A percentile compares a stretch with the other conserved stretches of the same genome.
phyloP scores from a whole-genome alignment of 1,140 invertebrate species.

The Gonioctena quinquepunctata region DNA sequence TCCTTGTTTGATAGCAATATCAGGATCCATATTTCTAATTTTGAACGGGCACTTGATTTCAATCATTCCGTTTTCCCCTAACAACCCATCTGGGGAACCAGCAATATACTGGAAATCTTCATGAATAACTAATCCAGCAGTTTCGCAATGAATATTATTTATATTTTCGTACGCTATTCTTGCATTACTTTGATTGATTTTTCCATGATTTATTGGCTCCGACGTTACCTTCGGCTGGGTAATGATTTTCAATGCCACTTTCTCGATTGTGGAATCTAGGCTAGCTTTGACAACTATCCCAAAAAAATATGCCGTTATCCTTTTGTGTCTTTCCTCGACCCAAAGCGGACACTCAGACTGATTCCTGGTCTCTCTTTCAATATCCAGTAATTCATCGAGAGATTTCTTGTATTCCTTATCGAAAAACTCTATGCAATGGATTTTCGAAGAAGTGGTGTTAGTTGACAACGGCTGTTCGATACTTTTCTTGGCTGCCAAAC shows the following conservation, averaged over 20 bases:
- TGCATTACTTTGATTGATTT: background rate
- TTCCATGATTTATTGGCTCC: background rate
- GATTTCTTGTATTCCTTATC: background rate
- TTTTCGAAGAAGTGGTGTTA: too few species aligned
- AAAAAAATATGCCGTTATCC: conserved; percentile 14
- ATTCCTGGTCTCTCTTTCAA: background rate
- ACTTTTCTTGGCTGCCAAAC: background rate
- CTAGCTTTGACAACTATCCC: conserved; percentile 2
- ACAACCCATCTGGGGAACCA: too few species aligned
- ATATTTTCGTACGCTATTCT: background rate
- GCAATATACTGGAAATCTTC: conserved; percentile 6
- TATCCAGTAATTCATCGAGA: background rate
- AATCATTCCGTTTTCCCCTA: conserved; percentile 14
- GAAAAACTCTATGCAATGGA: too few species aligned
- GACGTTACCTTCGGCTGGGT: background rate
- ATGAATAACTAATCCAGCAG: conserved; percentile 20
- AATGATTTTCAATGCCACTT: background rate
- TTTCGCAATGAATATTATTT: background rate
- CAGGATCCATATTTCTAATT: background rate
- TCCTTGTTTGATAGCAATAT: background rate
- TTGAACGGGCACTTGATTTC: conserved; percentile 30
- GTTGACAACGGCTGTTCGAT: too few species aligned
- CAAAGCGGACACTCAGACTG: conserved; percentile 6
- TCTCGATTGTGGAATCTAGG: background rate
- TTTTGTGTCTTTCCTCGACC: background rate